phyloP scores from a whole-genome alignment of 1,140 invertebrate species.

The Notospermus geniculatus region DNA sequence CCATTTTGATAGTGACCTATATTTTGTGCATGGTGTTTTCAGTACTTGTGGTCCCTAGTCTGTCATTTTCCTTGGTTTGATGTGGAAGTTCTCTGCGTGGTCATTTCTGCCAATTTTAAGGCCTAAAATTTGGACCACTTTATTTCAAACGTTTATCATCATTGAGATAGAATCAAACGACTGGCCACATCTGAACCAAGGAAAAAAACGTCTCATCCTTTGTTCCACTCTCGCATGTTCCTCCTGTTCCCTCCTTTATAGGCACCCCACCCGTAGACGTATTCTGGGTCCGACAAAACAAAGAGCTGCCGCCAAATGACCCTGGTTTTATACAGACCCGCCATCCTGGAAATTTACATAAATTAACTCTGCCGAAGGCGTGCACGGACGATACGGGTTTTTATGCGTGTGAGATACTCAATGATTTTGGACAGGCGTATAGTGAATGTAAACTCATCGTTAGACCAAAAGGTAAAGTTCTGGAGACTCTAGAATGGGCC shows the following conservation, averaged over 20 bases:
- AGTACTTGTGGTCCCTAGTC: no score
- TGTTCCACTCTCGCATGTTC: no score
- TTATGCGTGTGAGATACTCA: conserved; percentile 95
- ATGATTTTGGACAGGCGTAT: conserved; percentile 83
- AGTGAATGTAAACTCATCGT: conserved; percentile 46
- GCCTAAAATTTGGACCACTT: no score
- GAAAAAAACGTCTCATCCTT: no score
- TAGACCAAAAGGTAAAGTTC: conserved; percentile 11
- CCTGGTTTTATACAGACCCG: conserved; percentile 29
- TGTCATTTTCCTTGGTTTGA: no score
- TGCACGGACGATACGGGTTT: conserved; percentile 91
- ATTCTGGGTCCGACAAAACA: conserved; percentile 47
- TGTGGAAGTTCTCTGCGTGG: no score
- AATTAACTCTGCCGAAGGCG: conserved; percentile 86
- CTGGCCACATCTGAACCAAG: no score
- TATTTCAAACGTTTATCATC: no score
- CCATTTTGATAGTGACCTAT: conserved; percentile 3
- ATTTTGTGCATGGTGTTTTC: no score
- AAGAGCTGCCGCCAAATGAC: conserved; percentile 35
- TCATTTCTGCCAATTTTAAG: no score
- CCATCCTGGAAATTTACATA: conserved; percentile 81
- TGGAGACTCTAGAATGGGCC: no score
- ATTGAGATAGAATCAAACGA: no score
- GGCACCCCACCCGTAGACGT: conserved; percentile 62
- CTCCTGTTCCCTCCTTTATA: conserved; percentile 30